These are phyloP conservation scores for Lepidocolaptes lacrymiger DNA, from an alignment of 2,797 vertebrate genomes.

Conservation along the genomic window DNA sequence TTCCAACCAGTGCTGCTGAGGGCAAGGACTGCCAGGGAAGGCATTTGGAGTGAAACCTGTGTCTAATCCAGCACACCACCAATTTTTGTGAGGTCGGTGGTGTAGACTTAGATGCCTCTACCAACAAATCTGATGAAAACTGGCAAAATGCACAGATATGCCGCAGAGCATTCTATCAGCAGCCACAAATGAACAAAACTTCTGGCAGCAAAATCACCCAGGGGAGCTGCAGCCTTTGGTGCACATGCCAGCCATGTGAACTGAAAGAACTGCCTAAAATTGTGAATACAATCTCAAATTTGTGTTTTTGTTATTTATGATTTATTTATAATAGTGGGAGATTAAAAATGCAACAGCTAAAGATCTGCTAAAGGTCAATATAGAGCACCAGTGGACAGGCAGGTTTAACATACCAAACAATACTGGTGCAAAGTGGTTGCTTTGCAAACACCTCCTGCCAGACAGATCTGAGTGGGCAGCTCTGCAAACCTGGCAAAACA, in stretches of 20 bases:
- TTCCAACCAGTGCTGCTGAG: not conserved
- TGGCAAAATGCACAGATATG: not conserved
- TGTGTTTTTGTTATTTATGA: not conserved
- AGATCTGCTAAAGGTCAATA: not conserved
- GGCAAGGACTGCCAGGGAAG: not conserved
- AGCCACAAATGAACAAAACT: not conserved
- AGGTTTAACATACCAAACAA: not conserved
- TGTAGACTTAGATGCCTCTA: not conserved
- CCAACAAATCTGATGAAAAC: not conserved
- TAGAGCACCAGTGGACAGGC: not conserved
- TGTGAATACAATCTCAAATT: not conserved
- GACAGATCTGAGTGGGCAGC: not conserved
- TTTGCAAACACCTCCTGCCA: not conserved
- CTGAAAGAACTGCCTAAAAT: not conserved
- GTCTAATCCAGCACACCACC: not conserved
- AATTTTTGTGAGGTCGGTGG: not conserved
- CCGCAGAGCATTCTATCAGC: not conserved
- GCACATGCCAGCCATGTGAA: fast-evolving
- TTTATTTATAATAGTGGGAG: not conserved
- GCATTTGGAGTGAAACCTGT: not conserved
- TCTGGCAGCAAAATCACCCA: not conserved
- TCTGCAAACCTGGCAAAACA: not conserved
- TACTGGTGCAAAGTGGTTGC: not conserved
- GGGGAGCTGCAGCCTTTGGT: not conserved
- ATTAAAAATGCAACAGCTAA: not conserved